Conservation (phyloP, 2,888 invertebrate species). For the Brenthis hecate region DNA sequence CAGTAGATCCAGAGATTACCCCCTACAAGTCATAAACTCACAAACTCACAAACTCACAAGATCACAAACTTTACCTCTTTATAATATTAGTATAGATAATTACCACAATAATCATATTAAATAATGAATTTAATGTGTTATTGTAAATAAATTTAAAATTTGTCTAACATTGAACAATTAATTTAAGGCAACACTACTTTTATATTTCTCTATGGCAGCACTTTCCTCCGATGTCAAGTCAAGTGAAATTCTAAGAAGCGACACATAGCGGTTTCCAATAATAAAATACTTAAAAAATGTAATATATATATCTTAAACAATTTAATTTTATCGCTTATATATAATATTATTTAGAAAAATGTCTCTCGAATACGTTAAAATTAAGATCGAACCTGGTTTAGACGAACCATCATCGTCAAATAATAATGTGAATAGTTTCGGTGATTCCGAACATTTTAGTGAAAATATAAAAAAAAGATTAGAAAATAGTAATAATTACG, state of each 20-base stretch:
- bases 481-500: constrained; percentile 12
- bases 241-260: constrained; percentile 21
- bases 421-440: constrained; percentile 14
- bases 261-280: constrained; percentile 23
- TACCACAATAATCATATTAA: neutral
- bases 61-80: too few species aligned
- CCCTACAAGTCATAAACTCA: too few species aligned
- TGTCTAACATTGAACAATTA: neutral
- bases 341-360: constrained; percentile 22
- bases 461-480: constrained; percentile 18
- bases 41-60: too few species aligned
- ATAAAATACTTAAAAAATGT: constrained; percentile 22
- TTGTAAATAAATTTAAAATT: too few species aligned
- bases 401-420: constrained; percentile 14
- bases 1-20: too few species aligned
- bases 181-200: neutral
- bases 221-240: constrained; percentile 4
- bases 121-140: neutral
- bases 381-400: constrained; percentile 25
- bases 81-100: too few species aligned
- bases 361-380: constrained; percentile 24
- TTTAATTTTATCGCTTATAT: constrained; percentile 1
- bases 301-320: neutral
- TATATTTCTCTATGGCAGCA: constrained; percentile 7
- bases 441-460: constrained; percentile 17